A percentile compares a stretch with the other conserved stretches of the same genome.
Conservation (phyloP, 37 sponge, comb jelly and placozoan species). For the Eunapius fragilis region DNA sequence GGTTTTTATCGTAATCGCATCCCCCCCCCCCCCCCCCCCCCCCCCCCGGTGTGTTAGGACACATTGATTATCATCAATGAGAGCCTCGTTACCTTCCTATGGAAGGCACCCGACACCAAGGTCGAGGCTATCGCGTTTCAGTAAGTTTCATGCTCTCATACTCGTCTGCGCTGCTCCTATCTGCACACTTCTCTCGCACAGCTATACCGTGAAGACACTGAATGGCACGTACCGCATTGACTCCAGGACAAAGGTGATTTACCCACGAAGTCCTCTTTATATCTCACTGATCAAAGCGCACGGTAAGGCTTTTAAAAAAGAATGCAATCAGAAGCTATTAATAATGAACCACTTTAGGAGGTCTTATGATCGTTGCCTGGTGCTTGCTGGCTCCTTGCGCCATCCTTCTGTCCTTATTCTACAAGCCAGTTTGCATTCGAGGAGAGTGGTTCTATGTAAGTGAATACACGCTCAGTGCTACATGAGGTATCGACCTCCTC, state of each 20-base stretch:
- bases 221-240: not conserved
- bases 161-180: too few species aligned
- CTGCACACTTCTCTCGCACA: not conserved
- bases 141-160: too few species aligned
- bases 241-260: not conserved
- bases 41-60: too few species aligned
- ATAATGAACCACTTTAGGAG: conserved; percentile 10
- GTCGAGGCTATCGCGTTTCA: not conserved
- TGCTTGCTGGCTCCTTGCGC: conserved; percentile 55
- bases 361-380: conserved; percentile 62
- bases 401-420: conserved; percentile 62
- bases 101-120: not conserved
- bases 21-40: too few species aligned
- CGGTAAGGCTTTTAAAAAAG: not conserved
- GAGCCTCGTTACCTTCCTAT: not conserved
- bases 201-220: not conserved
- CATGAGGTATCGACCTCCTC: not conserved
- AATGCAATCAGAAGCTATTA: not conserved
- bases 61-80: not conserved
- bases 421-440: conserved; percentile 63
- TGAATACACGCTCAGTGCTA: not conserved
- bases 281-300: not conserved
- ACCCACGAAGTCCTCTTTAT: not conserved
- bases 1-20: too few species aligned
- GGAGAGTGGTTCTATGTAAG: conserved; percentile 83